Conservation (phyloP, 2,888 invertebrate genomes). For the Habroteleia sp. region DNA sequence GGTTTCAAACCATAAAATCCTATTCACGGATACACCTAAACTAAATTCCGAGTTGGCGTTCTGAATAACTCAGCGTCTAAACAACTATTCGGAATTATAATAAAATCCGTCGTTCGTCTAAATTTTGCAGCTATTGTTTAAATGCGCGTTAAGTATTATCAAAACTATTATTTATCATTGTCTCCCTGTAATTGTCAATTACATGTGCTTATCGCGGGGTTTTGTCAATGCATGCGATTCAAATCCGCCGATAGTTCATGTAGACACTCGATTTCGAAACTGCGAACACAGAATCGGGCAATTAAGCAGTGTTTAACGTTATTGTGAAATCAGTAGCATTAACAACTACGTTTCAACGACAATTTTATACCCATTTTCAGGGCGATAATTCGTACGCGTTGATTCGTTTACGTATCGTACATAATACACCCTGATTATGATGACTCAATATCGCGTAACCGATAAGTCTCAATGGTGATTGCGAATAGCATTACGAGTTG, state of each 20-base stretch:
- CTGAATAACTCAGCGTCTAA: constrained; percentile 14
- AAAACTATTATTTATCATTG: neutral
- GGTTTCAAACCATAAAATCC: constrained; percentile 35
- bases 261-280: constrained; percentile 18
- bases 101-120: too few relatives aligned
- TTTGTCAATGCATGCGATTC: constrained; percentile 39
- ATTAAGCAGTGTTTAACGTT: constrained; percentile 61
- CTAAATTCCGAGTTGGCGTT: neutral
- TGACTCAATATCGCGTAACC: constrained; percentile 64
- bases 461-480: too few relatives aligned
- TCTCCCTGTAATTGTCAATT: constrained; percentile 51
- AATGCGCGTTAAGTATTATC: constrained; percentile 4
- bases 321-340: constrained; percentile 58
- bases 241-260: constrained; percentile 27
- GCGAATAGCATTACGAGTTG: too few relatives aligned
- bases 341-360: constrained; percentile 55
- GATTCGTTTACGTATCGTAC: constrained; percentile 62
- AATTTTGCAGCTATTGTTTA: too few relatives aligned
- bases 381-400: constrained; percentile 65
- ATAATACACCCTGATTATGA: constrained; percentile 65
- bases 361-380: constrained; percentile 70
- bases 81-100: constrained; percentile 5
- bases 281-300: constrained; percentile 28
- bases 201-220: constrained; percentile 1
- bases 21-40: constrained; percentile 21